A percentile compares a stretch with the other conserved stretches of the same genome.
Conservation (phyloP, 1,140 invertebrate genomes). For the Wasmannia auropunctata region DNA sequence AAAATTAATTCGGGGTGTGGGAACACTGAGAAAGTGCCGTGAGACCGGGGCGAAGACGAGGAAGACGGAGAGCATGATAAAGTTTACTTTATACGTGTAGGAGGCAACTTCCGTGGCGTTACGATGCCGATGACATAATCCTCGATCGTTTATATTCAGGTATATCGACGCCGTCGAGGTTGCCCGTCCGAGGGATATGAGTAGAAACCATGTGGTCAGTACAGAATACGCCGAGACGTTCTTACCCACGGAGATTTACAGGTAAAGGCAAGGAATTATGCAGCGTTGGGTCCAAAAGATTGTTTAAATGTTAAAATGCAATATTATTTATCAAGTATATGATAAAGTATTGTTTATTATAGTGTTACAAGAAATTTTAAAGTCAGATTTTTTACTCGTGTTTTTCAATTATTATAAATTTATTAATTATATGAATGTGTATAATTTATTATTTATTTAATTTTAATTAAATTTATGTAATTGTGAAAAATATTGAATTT, state of each 20-base stretch:
- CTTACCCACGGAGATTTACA: slow-evolving; percentile 84
- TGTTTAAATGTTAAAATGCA: background rate
- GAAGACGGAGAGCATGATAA: slow-evolving; percentile 45
- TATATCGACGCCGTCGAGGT: slow-evolving; percentile 84
- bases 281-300: background rate
- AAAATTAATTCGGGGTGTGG: slow-evolving; percentile 28
- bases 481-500: background rate
- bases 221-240: slow-evolving; percentile 84
- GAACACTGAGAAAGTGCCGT: slow-evolving; percentile 38
- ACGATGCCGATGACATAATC: slow-evolving; percentile 30
- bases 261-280: slow-evolving; percentile 70
- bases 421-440: background rate
- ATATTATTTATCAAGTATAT: background rate
- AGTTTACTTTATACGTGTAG: slow-evolving; percentile 46
- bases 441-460: background rate
- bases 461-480: background rate
- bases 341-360: too few relatives aligned
- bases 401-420: background rate
- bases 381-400: background rate
- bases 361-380: background rate
- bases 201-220: slow-evolving; percentile 83
- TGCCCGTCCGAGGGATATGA: slow-evolving; percentile 85
- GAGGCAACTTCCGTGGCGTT: background rate
- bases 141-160: slow-evolving; percentile 72
- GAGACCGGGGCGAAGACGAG: background rate